A percentile compares a stretch with the other conserved stretches of the same genome.
Conservation (phyloP, 2,888 invertebrate genomes). For the Hermodice carunculata region DNA sequence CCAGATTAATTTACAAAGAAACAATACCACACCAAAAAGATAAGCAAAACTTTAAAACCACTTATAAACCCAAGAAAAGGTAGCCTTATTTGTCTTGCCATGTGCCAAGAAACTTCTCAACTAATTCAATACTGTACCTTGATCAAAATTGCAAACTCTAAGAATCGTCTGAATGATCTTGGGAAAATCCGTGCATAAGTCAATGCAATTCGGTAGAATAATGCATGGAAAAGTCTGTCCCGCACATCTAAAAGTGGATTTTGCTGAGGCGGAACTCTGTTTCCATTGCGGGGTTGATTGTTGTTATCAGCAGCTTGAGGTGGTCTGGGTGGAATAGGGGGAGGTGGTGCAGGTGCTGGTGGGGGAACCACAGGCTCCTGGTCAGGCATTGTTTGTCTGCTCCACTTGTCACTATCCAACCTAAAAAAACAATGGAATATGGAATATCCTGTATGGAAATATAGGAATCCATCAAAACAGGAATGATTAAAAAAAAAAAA, state of each 20-base stretch:
- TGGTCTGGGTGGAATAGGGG: constrained; percentile 1
- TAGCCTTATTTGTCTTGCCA: too few relatives aligned
- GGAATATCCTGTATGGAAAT: too few relatives aligned
- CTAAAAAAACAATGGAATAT: neutral
- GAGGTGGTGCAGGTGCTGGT: constrained; percentile 6
- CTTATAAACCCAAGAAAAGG: too few relatives aligned
- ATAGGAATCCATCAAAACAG: too few relatives aligned
- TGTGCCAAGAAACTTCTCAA: too few relatives aligned
- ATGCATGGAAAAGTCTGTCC: constrained; percentile 92
- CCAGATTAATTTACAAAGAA: too few relatives aligned
- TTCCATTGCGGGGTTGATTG: neutral
- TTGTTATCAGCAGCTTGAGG: constrained; percentile 7
- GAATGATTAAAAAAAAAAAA: too few relatives aligned
- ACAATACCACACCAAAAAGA: too few relatives aligned
- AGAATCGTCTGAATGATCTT: constrained; percentile 82
- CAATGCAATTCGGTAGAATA: constrained; percentile 91
- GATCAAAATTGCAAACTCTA: constrained; percentile 86
- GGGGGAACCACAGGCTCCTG: too few relatives aligned
- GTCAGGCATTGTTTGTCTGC: too few relatives aligned
- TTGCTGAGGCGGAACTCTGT: constrained; percentile 33
- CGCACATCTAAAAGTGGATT: constrained; percentile 75
- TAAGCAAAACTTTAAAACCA: too few relatives aligned
- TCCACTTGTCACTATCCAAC: too few relatives aligned
- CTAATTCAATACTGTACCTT: constrained; percentile 78
- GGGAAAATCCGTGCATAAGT: constrained; percentile 92